Evolutionary conservation across 2,113 vertebrate species (phyloP).

Genomic region (Grantiella picta): DNA sequence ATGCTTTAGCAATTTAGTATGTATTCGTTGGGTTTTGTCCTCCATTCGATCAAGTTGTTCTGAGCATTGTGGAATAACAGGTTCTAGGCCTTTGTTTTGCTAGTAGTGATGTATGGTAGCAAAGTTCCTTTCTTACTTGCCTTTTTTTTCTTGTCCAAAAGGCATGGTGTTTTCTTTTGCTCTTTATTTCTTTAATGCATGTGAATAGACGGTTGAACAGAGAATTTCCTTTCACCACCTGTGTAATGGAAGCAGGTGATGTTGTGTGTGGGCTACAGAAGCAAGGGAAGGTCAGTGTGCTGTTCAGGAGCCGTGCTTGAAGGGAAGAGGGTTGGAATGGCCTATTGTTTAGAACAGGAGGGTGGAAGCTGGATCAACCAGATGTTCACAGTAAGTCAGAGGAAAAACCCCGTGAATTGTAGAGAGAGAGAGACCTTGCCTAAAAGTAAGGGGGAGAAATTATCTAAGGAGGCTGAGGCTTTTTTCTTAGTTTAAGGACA

Average conservation of each 20-base stretch:
- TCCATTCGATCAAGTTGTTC: background rate
- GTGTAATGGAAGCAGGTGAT: background rate
- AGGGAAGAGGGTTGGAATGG: background rate
- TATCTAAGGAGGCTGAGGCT: accelerated
- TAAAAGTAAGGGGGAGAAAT: background rate
- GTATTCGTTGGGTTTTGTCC: background rate
- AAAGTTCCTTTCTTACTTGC: background rate
- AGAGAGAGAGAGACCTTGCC: background rate
- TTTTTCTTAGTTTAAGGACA: background rate
- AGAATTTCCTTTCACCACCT: background rate
- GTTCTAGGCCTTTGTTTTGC: background rate
- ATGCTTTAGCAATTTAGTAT: background rate
- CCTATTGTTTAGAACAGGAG: background rate
- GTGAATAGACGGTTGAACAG: background rate
- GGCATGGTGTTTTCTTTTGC: background rate
- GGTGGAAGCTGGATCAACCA: background rate
- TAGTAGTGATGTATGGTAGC: background rate
- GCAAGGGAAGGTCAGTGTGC: accelerated
- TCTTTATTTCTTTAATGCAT: background rate
- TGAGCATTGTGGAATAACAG: background rate
- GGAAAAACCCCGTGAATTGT: background rate
- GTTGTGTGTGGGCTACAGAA: background rate
- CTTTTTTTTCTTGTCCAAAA: background rate
- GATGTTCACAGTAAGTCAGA: background rate
- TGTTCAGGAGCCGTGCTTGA: background rate